Evolutionary conservation across 2,888 invertebrate genomes (phyloP), one percentile per base, ranked within the genome.

Genomic region (Hydrotaea cyrtoneurina): DNA sequence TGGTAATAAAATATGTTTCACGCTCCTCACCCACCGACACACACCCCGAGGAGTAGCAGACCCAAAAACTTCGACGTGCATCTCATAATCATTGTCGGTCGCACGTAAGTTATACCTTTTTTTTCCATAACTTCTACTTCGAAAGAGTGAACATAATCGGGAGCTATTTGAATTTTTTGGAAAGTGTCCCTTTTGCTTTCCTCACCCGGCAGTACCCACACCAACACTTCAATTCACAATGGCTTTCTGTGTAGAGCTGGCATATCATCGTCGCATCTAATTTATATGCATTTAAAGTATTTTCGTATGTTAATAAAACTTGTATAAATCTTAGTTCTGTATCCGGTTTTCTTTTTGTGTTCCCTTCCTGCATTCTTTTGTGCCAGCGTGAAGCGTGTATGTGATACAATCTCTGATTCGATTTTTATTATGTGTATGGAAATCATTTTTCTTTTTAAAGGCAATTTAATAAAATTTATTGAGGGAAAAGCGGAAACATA

Each of bases 211-310:
- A n/a, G n/a, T 7, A 13, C 50, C 15, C 50, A 2, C 50, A 2
- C 15, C 50, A n/a, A 15, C 10, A 2, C 43, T 43, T 43, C 43
- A 43, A 10, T 10, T 43, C 10, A 10, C 43, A 13, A 50, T 50
- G 7, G 50, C 15, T 2, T n/a, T 50, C n/a, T n/a, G n/a, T n/a
- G n/a, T n/a, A 13, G 50, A n/a, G 50, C 50, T n/a, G 50, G 39
- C 69, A 46, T 43, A 43, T 69, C 46, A 69, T 62, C 62, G n/a
- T 62, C 62, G 31, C 66, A 78, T 81, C 78, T 80, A 82, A 82
- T 85, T 85, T 82, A 85, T 82, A 80, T 79, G 79, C 81, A 53
- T 79, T 82, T 77, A 53, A 85, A 59, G 79, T 76, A 31, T 69
- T 55, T 17, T 11, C 59, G 62, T 57, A n/a, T 82, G 74, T 85